A percentile compares a stretch with the other conserved stretches of the same genome.
phyloP scores from a whole-genome alignment of 2,797 vertebrate genomes.

The Sebastes taczanowskii region DNA sequence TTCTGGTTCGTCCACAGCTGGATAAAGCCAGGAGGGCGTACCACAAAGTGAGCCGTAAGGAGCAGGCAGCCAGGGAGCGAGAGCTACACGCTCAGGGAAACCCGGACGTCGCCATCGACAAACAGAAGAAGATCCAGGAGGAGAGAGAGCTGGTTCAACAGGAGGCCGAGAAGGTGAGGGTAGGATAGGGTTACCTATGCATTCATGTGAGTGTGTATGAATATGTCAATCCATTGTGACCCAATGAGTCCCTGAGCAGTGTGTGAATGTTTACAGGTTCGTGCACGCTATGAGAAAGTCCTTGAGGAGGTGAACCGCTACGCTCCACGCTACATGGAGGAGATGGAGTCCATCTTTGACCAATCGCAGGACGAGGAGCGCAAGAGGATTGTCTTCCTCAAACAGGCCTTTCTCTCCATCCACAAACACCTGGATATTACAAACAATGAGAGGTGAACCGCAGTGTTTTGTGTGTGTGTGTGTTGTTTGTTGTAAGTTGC shows the following conservation, averaged over 20 bases:
- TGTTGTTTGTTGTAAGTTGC: background rate
- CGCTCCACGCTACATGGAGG: conserved; percentile 90
- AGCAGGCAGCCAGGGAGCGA: conserved; percentile 78
- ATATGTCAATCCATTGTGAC: background rate
- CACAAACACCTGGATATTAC: conserved; percentile 88
- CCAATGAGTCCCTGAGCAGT: background rate
- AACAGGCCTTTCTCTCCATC: conserved; percentile 86
- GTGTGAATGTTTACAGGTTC: conserved; percentile 66
- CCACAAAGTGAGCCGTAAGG: conserved; percentile 87
- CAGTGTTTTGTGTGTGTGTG: background rate
- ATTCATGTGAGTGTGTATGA: background rate
- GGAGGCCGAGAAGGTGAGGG: conserved; percentile 82
- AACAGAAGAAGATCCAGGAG: conserved; percentile 86
- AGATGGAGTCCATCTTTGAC: conserved; percentile 90
- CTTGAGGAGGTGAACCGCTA: conserved; percentile 88
- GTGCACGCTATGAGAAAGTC: conserved; percentile 85
- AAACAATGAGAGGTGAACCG: conserved; percentile 80
- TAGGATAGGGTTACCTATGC: background rate
- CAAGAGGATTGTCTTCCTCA: conserved; percentile 87
- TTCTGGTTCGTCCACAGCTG: conserved; percentile 69
- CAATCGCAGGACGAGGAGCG: conserved; percentile 88
- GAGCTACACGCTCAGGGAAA: conserved; percentile 82
- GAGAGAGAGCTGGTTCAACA: conserved; percentile 81
- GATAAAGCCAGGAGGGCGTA: conserved; percentile 84
- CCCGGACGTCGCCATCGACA: conserved; percentile 84